Evolutionary conservation across 1,140 invertebrate species (phyloP), one percentile per base, ranked within the genome.

Genomic region (Protaetia brevitarsis): DNA sequence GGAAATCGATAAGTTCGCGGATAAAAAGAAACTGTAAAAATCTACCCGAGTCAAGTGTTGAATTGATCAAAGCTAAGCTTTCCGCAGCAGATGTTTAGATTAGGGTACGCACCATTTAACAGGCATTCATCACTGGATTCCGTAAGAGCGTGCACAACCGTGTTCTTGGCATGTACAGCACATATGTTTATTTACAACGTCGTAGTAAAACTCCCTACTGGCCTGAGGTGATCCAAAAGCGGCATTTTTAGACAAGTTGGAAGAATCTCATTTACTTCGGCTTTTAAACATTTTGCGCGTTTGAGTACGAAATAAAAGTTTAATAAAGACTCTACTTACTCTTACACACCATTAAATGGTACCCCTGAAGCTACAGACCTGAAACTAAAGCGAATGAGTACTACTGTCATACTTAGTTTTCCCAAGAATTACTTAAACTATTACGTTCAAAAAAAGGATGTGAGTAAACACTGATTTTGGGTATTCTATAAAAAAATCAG

Each of bases 21-120:
- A 67, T 67, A 21, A 58, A 61, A 62, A 59, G 62, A 62, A 62
- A 51, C 57, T 27, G 58, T 64, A 67, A 67, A 63, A 67, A 67
- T 67, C 45, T n/a, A n/a, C n/a, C n/a, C 31, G 28, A 57, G 59
- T 58, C 27, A 63, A 67, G 66, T 67, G 66, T 67, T 67, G 64
- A 66, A 69, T 69, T 69, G 67, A 69, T 69, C 67, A 69, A 69
- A 69, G 64, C 67, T 58, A 62, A 66, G 64, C 67, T 61, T 69
- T 69, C 67, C 64, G 51, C 29, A 69, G 61, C 67, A 69, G 67
- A 64, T 69, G 67, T 69, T n/a, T 69, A 57, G 58, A 69, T 66
- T 62, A 69, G 64, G 56, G 45, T 59, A 69, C 64, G 67, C 60
- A 21, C 67, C 64, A 69, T 69, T 69, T 69, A 69, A 57, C 67